These are phyloP conservation scores for Scartelaos histophorus DNA, from an alignment of 2,113 vertebrate genomes.

Conservation along the genomic window DNA sequence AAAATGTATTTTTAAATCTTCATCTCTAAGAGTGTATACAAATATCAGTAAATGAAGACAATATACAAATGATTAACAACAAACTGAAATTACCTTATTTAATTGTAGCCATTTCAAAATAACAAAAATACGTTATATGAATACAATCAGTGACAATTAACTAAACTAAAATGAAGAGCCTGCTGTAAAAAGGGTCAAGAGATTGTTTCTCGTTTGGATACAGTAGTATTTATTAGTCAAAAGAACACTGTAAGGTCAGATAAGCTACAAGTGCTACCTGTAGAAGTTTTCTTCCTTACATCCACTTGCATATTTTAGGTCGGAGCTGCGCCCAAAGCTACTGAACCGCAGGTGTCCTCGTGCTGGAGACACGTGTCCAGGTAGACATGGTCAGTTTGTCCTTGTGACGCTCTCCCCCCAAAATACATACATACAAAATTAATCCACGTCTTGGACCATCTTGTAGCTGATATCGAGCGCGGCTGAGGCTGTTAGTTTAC, in stretches of 20 bases:
- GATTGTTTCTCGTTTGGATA: neutral
- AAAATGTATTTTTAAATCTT: neutral
- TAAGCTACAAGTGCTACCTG: constrained; percentile 28
- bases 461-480: neutral
- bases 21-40: neutral
- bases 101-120: too few species aligned
- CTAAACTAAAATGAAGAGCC: too few species aligned
- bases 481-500: constrained; percentile 16
- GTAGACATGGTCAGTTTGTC: constrained; percentile 19
- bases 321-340: constrained; percentile 8
- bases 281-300: constrained; percentile 15
- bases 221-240: neutral
- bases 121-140: too few species aligned
- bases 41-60: too few species aligned
- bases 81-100: too few species aligned
- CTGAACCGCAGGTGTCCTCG: constrained; percentile 42
- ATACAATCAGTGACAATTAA: too few species aligned
- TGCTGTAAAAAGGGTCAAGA: neutral
- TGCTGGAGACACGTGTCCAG: constrained; percentile 36
- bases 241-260: neutral
- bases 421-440: too few species aligned
- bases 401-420: too few species aligned
- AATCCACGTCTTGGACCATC: constrained; percentile 20
- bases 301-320: constrained; percentile 18
- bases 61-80: too few species aligned